Evolutionary conservation across 2,113 vertebrate species (phyloP), one percentile per base, ranked within the genome.

Genomic region (Psilopogon haemacephalus): DNA sequence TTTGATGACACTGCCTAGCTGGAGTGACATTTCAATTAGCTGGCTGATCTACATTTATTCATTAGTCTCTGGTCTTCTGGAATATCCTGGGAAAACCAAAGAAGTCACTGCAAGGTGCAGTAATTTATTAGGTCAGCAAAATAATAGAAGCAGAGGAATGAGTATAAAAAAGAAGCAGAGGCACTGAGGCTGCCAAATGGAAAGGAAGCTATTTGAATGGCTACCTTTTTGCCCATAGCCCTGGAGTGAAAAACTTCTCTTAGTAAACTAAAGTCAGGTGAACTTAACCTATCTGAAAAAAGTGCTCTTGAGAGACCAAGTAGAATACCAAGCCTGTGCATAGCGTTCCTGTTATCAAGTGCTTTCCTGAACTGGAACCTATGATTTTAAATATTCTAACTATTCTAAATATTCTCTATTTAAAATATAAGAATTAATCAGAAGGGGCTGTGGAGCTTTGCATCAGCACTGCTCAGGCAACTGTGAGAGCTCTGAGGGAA

Each of bases 321-420:
- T 26, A 58, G 28, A 91, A 91, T 60, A 71, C 67, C 78, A 88
- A 81, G 72, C 87, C 58, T 80, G 91, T 95, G 82, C 87, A 95
- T 78, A 96, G 73, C 2, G 37, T 95, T 92, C 94, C 69, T 86
- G 27, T 58, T 92, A 74, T 62, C 82, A 93, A 96, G 91, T 95
- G 79, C 79, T 91, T 96, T 89, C 73, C 91, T 86, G 69, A 93
- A 16, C 87, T 19, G n/a, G 16, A 75, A 86, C n/a, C 65, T 56
- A 71, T 2, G 1, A 89, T 88, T 95, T 75, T 19, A 92, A 69
- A 58, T 60, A 93, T 92, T 80, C 48, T 46, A 92, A 54, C 58
- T 85, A 94, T 94, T 89, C 75, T 18, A 87, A 91, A 76, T 88
- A 93, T 84, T 91, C 55, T 46, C 38, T 84, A 42, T 96, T 88